Base-by-base conservation (phyloP, 2,888 invertebrate species). In the Kuschelorhynchus macadamiae region DNA sequence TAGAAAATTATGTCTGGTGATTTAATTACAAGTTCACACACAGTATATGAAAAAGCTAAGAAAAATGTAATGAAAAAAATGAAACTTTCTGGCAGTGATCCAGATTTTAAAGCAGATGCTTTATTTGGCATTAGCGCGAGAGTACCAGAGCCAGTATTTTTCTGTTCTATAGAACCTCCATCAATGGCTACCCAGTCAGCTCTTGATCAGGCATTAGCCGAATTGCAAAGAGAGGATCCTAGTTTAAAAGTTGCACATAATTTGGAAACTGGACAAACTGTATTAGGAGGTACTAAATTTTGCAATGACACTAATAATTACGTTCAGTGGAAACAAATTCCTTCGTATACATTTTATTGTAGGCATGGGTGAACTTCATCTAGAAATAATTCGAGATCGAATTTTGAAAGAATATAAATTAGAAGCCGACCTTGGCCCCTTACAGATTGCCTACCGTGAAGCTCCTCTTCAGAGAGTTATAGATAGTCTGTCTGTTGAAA, bases 331-430 rank as follows among this genome's bases (percentile, higher is more conserved):
- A n/a, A n/a, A n/a, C n/a, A n/a, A n/a, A n/a, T n/a, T n/a, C n/a
- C n/a, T n/a, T n/a, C n/a, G n/a, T n/a, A n/a, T n/a, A n/a, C n/a
- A n/a, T n/a, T 25, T 32, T 16, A 9, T 81, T 73, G 63, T 78
- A 89, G 96, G 98, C 11, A 98, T 98, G 98, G 99, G 99, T 0
- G 98, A 99, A 83, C 87, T 99, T 0, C 99, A 99, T 81, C 86
- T 99, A 68, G 98, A 99, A 73, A 92, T 98, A 67, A 92, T 98
- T 36, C 93, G 92, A 79, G 95, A 97, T 74, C 88, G 98, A 16
- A 91, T 99, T 52, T 82, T 89, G 44, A 89, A 90, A 59, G 97
- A 98, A 77, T 98, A 95, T 82, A 94, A 93, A 80, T 90, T 99
- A 59, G 94, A 97, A 11, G 96, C 91, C 0, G 94, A 96, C 71